Percentiles rank a stretch among this genome's conserved stretches.
phyloP scores from a whole-genome alignment of 2,113 vertebrate genomes.

The Leptodactylus fuscus region DNA sequence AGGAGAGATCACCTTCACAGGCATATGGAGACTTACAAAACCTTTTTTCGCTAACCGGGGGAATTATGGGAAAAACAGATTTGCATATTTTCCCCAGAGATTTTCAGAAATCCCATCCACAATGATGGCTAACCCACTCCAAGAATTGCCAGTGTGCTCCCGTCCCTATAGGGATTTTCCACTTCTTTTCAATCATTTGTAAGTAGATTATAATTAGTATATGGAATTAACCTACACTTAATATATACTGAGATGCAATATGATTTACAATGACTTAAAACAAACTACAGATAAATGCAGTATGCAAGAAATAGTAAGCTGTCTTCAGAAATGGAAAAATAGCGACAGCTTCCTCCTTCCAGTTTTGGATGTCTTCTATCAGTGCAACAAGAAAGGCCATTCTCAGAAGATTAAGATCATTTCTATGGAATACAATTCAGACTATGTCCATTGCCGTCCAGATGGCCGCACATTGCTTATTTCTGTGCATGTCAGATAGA shows the following conservation, averaged over 20 bases:
- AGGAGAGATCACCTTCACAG: too few relatives aligned
- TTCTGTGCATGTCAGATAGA: slow-evolving; percentile 2
- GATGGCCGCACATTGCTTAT: background rate
- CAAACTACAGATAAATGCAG: background rate
- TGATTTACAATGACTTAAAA: background rate
- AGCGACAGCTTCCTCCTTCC: background rate
- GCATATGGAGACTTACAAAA: too few relatives aligned
- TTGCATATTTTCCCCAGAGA: too few relatives aligned
- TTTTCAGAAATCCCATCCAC: too few relatives aligned
- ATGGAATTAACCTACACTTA: too few relatives aligned
- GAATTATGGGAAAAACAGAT: too few relatives aligned
- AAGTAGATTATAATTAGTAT: too few relatives aligned
- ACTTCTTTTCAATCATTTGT: too few relatives aligned
- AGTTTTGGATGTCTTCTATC: background rate
- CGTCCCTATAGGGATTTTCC: too few relatives aligned
- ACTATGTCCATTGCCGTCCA: background rate
- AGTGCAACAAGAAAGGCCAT: background rate
- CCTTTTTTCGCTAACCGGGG: too few relatives aligned
- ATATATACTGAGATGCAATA: background rate
- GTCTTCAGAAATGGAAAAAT: background rate
- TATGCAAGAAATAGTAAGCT: background rate
- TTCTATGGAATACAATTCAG: background rate
- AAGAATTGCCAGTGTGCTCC: too few relatives aligned
- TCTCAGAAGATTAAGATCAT: slow-evolving; percentile 13
- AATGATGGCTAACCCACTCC: too few relatives aligned